phyloP scores from a whole-genome alignment of 1,140 invertebrate genomes.

The Drosophila equinoxialis region DNA sequence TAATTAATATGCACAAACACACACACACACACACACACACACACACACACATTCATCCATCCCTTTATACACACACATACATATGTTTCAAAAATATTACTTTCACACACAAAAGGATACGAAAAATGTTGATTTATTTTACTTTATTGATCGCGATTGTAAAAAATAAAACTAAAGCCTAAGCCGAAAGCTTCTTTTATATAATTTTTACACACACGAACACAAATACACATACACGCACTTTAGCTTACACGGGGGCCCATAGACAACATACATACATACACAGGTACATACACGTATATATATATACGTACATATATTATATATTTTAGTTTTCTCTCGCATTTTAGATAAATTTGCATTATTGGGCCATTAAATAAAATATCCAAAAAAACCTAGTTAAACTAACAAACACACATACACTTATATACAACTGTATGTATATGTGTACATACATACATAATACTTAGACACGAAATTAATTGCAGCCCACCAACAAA shows the following conservation, averaged over 20 bases:
- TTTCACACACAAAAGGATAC: background rate
- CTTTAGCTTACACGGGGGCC: constrained; percentile 48
- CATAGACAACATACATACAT: constrained; percentile 49
- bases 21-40: constrained; percentile 7
- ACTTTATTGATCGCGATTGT: constrained; percentile 36
- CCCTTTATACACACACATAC: background rate
- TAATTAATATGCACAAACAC: constrained; percentile 8
- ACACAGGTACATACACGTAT: constrained; percentile 39
- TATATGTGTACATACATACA: constrained; percentile 36
- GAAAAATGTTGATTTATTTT: constrained; percentile 15
- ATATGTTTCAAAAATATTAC: too few relatives aligned
- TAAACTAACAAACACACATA: constrained; percentile 21
- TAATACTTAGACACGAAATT: constrained; percentile 25
- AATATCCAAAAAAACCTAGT: constrained; percentile 1
- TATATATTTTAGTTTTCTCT: constrained; percentile 32
- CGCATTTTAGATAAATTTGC: background rate
- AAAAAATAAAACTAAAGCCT: constrained; percentile 43
- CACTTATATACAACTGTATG: constrained; percentile 22
- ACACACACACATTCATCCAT: constrained; percentile 1
- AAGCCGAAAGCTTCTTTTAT: constrained; percentile 67
- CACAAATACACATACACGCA: constrained; percentile 44
- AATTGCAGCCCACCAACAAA: constrained; percentile 30
- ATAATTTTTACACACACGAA: constrained; percentile 68
- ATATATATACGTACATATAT: constrained; percentile 45
- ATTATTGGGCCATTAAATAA: background rate